A percentile compares a stretch with the other conserved stretches of the same genome.
phyloP scores from a whole-genome alignment of 1,140 invertebrate genomes.

The Popillia japonica region DNA sequence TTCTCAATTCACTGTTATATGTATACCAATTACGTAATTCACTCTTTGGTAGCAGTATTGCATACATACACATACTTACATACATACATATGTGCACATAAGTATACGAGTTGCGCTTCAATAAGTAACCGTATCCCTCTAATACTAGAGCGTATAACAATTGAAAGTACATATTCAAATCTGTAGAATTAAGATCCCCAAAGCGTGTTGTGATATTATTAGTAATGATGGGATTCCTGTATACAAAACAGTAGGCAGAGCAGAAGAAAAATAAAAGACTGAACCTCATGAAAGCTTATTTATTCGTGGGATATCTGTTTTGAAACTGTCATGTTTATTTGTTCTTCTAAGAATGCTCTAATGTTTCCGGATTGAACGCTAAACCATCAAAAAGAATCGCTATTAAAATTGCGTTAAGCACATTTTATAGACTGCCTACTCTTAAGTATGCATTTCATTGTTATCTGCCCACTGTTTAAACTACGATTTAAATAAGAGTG shows the following conservation, averaged over 20 bases:
- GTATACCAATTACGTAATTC: conserved; percentile 9
- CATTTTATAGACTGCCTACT: no score
- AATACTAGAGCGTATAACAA: background rate
- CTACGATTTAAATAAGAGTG: no score
- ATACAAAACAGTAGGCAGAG: background rate
- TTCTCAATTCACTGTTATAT: conserved; percentile 19
- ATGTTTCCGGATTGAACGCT: no score
- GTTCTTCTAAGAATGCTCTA: no score
- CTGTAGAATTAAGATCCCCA: background rate
- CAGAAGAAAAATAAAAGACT: background rate
- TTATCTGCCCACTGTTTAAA: no score
- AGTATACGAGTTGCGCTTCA: background rate
- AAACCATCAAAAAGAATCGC: no score
- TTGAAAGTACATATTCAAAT: background rate
- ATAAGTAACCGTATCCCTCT: background rate
- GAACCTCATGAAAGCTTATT: background rate
- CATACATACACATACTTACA: background rate
- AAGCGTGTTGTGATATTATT: background rate
- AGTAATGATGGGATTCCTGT: background rate
- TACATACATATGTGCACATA: background rate
- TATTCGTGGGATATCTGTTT: background rate
- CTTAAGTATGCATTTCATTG: no score
- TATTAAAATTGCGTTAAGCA: no score
- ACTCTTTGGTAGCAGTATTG: background rate
- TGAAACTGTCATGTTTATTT: background rate